Conservation (phyloP, 2,113 vertebrate species). For the Motacilla tschutschensis region DNA sequence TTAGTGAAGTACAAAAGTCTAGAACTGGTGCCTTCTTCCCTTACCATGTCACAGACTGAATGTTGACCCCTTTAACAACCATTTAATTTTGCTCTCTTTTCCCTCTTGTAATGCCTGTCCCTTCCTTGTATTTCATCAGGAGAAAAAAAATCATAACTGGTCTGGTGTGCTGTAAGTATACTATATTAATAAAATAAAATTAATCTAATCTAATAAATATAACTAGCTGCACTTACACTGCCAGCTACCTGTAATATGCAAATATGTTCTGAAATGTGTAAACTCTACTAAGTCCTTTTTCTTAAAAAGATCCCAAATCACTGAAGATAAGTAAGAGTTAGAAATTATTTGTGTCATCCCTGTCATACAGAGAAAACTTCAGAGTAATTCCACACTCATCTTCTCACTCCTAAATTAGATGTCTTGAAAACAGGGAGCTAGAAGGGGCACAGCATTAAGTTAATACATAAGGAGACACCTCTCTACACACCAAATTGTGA, state of each 20-base stretch:
- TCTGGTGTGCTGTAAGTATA: not conserved
- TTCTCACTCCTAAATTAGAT: not conserved
- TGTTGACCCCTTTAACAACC: not conserved
- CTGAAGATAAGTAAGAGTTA: not conserved
- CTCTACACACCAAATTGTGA: not conserved
- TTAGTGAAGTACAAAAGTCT: not conserved
- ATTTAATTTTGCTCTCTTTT: not conserved
- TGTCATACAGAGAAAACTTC: not conserved
- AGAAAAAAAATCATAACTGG: not conserved
- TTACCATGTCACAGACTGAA: not conserved
- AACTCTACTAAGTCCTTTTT: not conserved
- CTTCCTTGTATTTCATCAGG: not conserved
- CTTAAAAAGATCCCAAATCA: not conserved
- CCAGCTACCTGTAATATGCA: not conserved
- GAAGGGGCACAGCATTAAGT: accelerated
- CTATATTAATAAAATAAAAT: not conserved
- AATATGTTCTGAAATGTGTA: not conserved
- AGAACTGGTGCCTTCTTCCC: not conserved
- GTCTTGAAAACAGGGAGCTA: not conserved
- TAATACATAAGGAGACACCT: not conserved
- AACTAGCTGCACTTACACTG: not conserved
- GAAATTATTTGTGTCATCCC: not conserved
- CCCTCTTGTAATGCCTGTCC: not conserved
- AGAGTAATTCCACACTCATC: not conserved
- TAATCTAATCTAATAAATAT: not conserved